Evolutionary conservation across 2,797 vertebrate species (phyloP).

Genomic region (Spheniscus humboldti): DNA sequence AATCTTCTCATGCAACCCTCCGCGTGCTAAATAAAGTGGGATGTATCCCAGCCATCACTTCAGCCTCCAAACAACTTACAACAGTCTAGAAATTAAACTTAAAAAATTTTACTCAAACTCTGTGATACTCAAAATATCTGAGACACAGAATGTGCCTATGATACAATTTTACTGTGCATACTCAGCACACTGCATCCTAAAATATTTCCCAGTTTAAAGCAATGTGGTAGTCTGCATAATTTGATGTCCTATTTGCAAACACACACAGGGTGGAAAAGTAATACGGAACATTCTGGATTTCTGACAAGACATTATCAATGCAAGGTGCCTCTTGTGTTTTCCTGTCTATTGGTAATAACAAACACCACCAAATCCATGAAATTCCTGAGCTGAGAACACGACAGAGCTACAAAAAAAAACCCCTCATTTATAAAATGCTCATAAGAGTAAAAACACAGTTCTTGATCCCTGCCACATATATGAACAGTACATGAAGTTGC

Average conservation of each 20-base stretch:
- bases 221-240: neutral
- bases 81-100: neutral
- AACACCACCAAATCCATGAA: neutral
- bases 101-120: neutral
- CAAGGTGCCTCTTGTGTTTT: neutral
- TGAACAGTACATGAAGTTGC: neutral
- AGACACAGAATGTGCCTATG: neutral
- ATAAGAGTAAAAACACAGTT: neutral
- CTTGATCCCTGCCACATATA: neutral
- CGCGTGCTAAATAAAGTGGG: fast-evolving
- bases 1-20: neutral
- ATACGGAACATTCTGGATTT: neutral
- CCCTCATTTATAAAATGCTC: neutral
- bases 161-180: neutral
- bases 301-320: neutral
- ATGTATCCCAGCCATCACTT: neutral
- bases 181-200: neutral
- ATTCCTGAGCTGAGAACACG: neutral
- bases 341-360: neutral
- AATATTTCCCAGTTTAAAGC: neutral
- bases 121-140: neutral
- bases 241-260: neutral
- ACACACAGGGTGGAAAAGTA: neutral
- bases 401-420: neutral
- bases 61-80: neutral